phyloP scores from a whole-genome alignment of 2,113 vertebrate genomes.

The Elgaria multicarinata region DNA sequence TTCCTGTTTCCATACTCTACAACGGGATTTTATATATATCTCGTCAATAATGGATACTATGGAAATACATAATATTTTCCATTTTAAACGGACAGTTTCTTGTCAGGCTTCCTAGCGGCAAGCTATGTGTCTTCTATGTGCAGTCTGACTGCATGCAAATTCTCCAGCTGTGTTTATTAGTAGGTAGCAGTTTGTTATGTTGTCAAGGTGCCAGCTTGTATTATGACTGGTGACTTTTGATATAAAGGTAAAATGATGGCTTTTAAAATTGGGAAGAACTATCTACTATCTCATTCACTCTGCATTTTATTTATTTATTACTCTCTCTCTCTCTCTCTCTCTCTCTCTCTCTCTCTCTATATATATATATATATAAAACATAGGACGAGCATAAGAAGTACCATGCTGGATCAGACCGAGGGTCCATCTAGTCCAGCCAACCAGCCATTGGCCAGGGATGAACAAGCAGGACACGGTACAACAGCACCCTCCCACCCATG shows the following conservation, averaged over 20 bases:
- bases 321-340: no score
- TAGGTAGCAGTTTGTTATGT: constrained; percentile 36
- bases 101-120: not conserved
- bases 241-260: constrained; percentile 22
- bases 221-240: constrained; percentile 24
- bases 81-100: not conserved
- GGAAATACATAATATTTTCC: not conserved
- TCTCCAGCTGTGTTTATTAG: constrained; percentile 55
- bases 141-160: constrained; percentile 38
- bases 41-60: constrained; percentile 21
- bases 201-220: constrained; percentile 23
- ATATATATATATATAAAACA: no score
- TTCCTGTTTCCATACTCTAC: not conserved
- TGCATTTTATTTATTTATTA: not conserved
- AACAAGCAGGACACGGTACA: no score
- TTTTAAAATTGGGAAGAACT: constrained; percentile 16
- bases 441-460: no score
- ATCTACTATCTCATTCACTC: not conserved
- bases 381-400: no score
- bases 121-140: not conserved
- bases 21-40: not conserved
- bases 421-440: no score
- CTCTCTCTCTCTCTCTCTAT: no score
- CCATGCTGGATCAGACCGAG: no score
- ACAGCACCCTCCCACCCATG: no score